phyloP scores from a whole-genome alignment of 2,888 invertebrate genomes.

The Altica lythri region DNA sequence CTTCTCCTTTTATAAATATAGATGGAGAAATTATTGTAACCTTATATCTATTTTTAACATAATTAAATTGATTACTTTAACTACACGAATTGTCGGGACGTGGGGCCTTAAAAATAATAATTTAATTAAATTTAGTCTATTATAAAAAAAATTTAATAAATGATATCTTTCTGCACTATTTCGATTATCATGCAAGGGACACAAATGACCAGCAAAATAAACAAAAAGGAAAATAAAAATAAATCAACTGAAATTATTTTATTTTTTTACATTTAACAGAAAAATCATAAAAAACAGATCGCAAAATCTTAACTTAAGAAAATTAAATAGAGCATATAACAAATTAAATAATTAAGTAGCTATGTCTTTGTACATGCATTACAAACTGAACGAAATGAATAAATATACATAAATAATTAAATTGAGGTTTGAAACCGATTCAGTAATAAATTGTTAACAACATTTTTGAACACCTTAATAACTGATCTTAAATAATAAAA shows the following conservation, averaged over 20 bases:
- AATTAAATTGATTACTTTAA: too few species aligned
- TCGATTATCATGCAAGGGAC: slow-evolving; percentile 9
- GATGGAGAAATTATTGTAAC: too few species aligned
- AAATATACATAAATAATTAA: slow-evolving; percentile 49
- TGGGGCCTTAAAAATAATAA: too few species aligned
- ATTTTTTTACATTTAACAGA: slow-evolving; percentile 45
- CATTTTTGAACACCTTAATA: slow-evolving; percentile 38
- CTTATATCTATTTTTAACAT: too few species aligned
- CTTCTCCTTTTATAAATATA: too few species aligned
- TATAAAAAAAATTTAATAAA: too few species aligned
- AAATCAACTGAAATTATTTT: slow-evolving; percentile 43
- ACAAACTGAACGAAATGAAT: slow-evolving; percentile 50
- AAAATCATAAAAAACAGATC: slow-evolving; percentile 49
- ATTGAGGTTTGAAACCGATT: slow-evolving; percentile 41
- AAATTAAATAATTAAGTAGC: slow-evolving; percentile 53
- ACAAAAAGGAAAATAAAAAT: slow-evolving; percentile 18
- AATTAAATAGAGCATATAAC: slow-evolving; percentile 51
- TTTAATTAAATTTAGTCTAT: too few species aligned
- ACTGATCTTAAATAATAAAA: slow-evolving; percentile 43
- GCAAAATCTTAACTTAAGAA: slow-evolving; percentile 47
- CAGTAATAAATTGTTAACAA: slow-evolving; percentile 39
- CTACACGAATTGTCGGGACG: too few species aligned
- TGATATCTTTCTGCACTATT: slow-evolving; percentile 1
- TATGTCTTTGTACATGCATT: slow-evolving; percentile 54
- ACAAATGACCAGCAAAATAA: background rate